These are phyloP conservation scores for Eumerus sabulonum DNA, from an alignment of 2,888 invertebrate species.

Conservation along the genomic window DNA sequence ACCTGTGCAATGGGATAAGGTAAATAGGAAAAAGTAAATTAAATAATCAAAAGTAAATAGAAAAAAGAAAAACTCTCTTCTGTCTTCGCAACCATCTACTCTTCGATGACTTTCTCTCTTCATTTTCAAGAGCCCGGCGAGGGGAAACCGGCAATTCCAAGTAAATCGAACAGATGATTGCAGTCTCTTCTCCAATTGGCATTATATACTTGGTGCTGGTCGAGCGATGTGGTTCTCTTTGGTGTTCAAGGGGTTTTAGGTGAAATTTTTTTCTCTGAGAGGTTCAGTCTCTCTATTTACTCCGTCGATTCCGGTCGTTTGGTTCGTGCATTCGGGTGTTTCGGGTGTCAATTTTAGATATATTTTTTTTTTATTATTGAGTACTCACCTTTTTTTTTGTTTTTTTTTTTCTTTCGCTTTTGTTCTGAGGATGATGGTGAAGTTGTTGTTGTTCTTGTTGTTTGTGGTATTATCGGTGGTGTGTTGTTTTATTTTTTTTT, in stretches of 20 bases:
- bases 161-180: conserved; percentile 16
- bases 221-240: conserved; percentile 39
- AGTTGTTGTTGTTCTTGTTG: conserved; percentile 58
- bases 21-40: conserved; percentile 59
- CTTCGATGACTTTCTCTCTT: neutral
- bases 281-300: conserved; percentile 70
- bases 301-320: conserved; percentile 69
- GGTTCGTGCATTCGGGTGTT: conserved; percentile 66
- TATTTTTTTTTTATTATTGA: conserved; percentile 58
- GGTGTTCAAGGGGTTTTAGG: conserved; percentile 65
- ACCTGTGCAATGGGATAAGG: conserved; percentile 51
- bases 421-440: conserved; percentile 65
- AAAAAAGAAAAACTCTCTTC: conserved; percentile 10
- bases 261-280: conserved; percentile 68
- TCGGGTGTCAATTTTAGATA: conserved; percentile 67
- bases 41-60: conserved; percentile 1
- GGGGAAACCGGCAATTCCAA: conserved; percentile 48
- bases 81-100: neutral
- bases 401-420: conserved; percentile 63
- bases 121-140: conserved; percentile 7
- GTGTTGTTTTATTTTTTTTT: conserved; percentile 32
- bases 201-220: conserved; percentile 36
- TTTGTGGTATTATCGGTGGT: conserved; percentile 36
- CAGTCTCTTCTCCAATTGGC: conserved; percentile 8
- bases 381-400: conserved; percentile 58